Percentiles rank a stretch among this genome's conserved stretches.
phyloP scores from a whole-genome alignment of 2,888 invertebrate species.

The Rotaria sp. region DNA sequence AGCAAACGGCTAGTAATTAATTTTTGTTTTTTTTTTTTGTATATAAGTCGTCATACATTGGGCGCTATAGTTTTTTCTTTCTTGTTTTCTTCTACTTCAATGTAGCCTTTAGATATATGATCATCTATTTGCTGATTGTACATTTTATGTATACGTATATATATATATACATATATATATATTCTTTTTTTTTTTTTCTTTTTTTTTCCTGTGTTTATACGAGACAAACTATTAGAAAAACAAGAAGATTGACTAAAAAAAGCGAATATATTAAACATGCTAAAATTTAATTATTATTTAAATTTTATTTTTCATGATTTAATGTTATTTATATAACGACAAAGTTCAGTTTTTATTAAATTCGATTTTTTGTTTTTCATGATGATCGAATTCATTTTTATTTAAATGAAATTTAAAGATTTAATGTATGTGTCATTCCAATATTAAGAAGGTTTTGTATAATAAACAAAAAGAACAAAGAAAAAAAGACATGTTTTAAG shows the following conservation, averaged over 20 bases:
- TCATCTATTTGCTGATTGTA: slow-evolving; percentile 10
- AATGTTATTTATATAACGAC: background rate
- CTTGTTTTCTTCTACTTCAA: background rate
- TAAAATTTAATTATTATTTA: background rate
- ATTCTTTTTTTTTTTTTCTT: background rate
- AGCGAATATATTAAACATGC: background rate
- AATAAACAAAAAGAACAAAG: background rate
- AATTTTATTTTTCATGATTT: background rate
- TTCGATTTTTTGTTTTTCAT: background rate
- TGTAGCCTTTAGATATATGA: slow-evolving; percentile 19
- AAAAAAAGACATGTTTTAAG: too few species aligned
- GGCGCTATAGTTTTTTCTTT: background rate
- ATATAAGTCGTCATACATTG: slow-evolving; percentile 4
- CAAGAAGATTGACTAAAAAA: background rate
- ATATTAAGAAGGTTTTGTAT: background rate
- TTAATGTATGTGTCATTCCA: background rate
- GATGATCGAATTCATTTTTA: background rate
- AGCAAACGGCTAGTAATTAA: background rate
- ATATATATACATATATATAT: background rate
- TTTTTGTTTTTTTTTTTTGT: background rate
- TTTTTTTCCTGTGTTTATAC: background rate
- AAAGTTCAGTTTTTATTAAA: background rate
- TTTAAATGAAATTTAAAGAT: background rate
- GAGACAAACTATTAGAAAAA: background rate
- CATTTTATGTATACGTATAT: slow-evolving; percentile 1